Base-by-base conservation (phyloP, 2,888 invertebrate species). In the Carterocephalus palaemon region DNA sequence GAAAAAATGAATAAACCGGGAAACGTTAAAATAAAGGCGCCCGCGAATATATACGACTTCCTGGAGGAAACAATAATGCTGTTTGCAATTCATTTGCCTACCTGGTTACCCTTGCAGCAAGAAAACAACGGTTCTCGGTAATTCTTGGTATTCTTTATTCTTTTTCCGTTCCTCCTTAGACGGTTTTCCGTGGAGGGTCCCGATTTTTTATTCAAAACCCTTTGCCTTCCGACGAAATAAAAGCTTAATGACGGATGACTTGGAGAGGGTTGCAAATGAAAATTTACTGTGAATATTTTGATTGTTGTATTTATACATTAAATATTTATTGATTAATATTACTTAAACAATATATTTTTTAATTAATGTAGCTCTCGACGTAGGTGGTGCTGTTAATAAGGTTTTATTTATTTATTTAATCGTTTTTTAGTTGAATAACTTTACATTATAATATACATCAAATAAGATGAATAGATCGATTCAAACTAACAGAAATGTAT, bases 51-150 rank as follows among this genome's bases (percentile, higher is more conserved):
- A 83, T 87, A 88, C 79, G 87, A 85, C 87, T 88, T 88, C 87
- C 87, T 80, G 62, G 64, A 85, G 85, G 86, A 85, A 87, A 87
- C 87, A 88, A 88, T 87, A 87, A 87, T 84, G 81, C 85, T 87
- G 88, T 87, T 88, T 88, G 85, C 87, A 87, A 88, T 88, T 88
- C 88, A 88, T 88, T 88, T 88, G 82, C 66, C 79, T 85, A 86
- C 86, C 85, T 85, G 85, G 77, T 74, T 74, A 80, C 82, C 81
- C 81, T 65, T 70, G 72, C 68, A 74, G 75, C 75, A 69, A 68
- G 64, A 77, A 82, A 84, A 85, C 86, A 85, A 83, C 81, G 75
- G 64, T 50, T 53, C 51, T 59, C 19, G 32, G 37, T 45, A 24
- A 37, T 45, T 45, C 62, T 60, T 59, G 64, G 68, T 64, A 70